Base-by-base conservation (phyloP, 2,888 invertebrate species). In the Yponomeuta cagnagella region DNA sequence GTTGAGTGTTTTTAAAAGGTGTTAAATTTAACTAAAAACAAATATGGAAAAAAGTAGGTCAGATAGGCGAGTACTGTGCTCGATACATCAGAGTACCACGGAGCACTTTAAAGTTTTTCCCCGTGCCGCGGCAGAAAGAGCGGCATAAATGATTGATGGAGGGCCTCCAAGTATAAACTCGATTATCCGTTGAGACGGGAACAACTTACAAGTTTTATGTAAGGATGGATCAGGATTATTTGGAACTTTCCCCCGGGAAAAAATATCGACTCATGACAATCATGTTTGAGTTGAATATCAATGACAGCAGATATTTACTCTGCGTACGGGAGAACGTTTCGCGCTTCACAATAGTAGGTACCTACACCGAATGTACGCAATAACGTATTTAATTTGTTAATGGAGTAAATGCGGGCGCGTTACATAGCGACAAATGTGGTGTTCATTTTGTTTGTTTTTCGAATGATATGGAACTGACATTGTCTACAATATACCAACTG, bases 201-300 rank as follows among this genome's bases (percentile, higher is more conserved):
- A 91, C 90, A 90, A 91, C 91, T 90, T 88, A 88, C 90, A 90
- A 91, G 86, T 92, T 92, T 91, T 91, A 88, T 91, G 89, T 92
- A 89, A 90, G 90, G 90, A 91, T 90, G 91, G 90, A 91, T 90
- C 90, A 88, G 87, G 89, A 90, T 90, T 92, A 90, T 88, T 87
- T 79, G 82, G 85, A 89, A 90, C 85, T 90, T 90, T 83, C 79
- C 79, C 52, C 79, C 76, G 74, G 77, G 77, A 77, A 86, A 87
- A 71, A 69, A 89, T 88, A 90, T 86, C 86, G 84, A 90, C 85
- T 87, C 89, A 84, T 86, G 89, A 89, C 88, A 88, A 86, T 90
- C 88, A 89, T 89, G 86, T 88, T 90, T 86, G 86, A 84, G 81
- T 84, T 85, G 87, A 89, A 90, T 90, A 86, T 82, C 84, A 85